Evolutionary conservation across 2,113 vertebrate genomes (phyloP).

Genomic region (Rhadina sibilatrix): DNA sequence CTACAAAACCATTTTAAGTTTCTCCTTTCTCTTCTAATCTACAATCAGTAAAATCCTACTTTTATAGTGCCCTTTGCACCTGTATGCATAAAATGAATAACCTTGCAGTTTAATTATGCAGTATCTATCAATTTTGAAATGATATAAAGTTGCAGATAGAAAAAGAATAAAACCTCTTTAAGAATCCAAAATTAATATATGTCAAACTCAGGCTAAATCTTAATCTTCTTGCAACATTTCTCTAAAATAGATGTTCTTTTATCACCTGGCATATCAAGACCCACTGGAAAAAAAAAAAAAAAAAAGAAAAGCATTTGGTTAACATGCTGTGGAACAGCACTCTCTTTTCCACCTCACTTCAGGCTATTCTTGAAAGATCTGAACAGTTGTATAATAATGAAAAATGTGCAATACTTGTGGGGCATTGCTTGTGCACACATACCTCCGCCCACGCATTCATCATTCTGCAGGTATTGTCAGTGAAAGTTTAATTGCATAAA

Average conservation of each 20-base stretch:
- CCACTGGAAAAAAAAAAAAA: constrained; percentile 39
- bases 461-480: constrained; percentile 92
- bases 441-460: constrained; percentile 89
- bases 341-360: constrained; percentile 77
- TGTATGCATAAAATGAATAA: constrained; percentile 79
- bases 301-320: constrained; percentile 62
- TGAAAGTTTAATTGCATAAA: constrained; percentile 99
- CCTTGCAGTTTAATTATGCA: constrained; percentile 78
- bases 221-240: constrained; percentile 78
- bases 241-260: constrained; percentile 81
- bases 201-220: constrained; percentile 79
- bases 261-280: constrained; percentile 74
- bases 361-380: constrained; percentile 84
- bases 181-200: constrained; percentile 80
- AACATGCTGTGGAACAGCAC: constrained; percentile 75
- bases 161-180: constrained; percentile 75
- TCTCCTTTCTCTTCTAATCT: constrained; percentile 74
- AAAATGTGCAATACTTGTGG: constrained; percentile 90
- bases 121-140: constrained; percentile 70
- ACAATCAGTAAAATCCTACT: constrained; percentile 76
- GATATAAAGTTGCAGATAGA: constrained; percentile 75
- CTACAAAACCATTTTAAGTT: constrained; percentile 68
- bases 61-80: constrained; percentile 78
- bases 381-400: constrained; percentile 91
- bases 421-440: constrained; percentile 82